Percentiles rank a stretch among this genome's conserved stretches.
Evolutionary conservation across 2,797 vertebrate species (phyloP).

Genomic region (Vespertilio murinus): DNA sequence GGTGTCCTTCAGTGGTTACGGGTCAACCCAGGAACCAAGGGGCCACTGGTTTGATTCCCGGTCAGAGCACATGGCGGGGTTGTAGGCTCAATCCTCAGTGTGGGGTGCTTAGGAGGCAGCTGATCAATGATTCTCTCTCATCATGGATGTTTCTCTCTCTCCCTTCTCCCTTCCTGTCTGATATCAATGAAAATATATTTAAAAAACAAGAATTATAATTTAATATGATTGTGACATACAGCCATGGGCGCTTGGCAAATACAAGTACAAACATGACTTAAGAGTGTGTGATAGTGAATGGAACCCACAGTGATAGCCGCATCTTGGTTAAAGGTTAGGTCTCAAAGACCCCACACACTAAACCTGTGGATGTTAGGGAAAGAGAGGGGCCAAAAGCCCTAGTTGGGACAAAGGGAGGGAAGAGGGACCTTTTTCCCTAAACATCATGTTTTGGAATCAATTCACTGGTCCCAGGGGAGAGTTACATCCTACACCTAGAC

Average conservation of each 20-base stretch:
- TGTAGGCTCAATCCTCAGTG: too few relatives aligned
- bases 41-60: too few relatives aligned
- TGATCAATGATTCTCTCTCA: too few relatives aligned
- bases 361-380: not conserved
- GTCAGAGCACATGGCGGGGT: too few relatives aligned
- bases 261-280: not conserved
- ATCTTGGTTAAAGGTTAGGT: not conserved
- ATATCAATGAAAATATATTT: too few relatives aligned
- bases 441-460: not conserved
- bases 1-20: too few relatives aligned
- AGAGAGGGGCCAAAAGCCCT: not conserved
- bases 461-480: not conserved
- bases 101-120: too few relatives aligned
- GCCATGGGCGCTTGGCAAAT: not conserved
- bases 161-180: too few relatives aligned
- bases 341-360: not conserved
- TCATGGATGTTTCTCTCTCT: too few relatives aligned
- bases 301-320: not conserved
- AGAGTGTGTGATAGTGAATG: not conserved
- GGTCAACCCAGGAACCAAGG: too few relatives aligned
- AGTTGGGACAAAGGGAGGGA: not conserved
- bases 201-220: not conserved
- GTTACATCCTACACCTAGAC: not conserved
- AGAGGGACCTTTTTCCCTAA: not conserved
- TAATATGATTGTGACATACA: not conserved